Base-by-base conservation (phyloP, 2,797 vertebrate species). In the Cyclura pinguis region DNA sequence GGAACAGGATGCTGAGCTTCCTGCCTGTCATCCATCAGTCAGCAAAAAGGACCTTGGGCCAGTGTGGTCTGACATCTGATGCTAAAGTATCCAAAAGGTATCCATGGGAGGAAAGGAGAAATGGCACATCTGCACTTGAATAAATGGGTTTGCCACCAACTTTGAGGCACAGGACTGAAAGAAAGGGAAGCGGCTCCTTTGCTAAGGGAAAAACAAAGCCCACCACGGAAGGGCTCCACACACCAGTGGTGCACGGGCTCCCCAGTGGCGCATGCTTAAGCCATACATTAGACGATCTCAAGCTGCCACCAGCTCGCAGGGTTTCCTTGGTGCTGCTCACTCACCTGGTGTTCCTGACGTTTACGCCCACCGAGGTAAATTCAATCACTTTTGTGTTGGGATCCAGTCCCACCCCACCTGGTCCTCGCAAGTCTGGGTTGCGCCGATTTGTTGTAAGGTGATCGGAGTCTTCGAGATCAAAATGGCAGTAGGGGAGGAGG, bases 391-490 rank as follows among this genome's bases (percentile, higher is more conserved):
- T 97, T 3, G 97, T 98, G 88, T 94, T 95, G 9, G 96, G 94
- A 74, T 98, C 96, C 24, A 98, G 86, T 1, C 42, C 62, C 1
- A 47, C 3, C 8, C 91, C 95, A 6, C 89, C 57, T 1, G 93
- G 94, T 12, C 95, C 95, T 24, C 84, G 92, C 82, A 98, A 93
- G 29, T 97, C 96, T 18, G 95, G 86, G 74, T 89, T 93, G 4
- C 89, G 91, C 8, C 94, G 95, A 52, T 89, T 95, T 20, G 95
- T 91, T 0, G 84, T 97, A 92, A 98, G 92, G 84, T 98, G 99
- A 94, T 98, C 97, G 0, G 98, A 98, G 32, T 98, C 97, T 77
- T 98, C 97, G 38, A 98, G 93, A 73, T 98, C 97, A 88, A 98
- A 98, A 94, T 98, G 98, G 92, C 97, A 98, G 59, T 92, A 89